Evolutionary conservation across 1,140 invertebrate species (phyloP), one percentile per base, ranked within the genome.

Genomic region (Popillia japonica): DNA sequence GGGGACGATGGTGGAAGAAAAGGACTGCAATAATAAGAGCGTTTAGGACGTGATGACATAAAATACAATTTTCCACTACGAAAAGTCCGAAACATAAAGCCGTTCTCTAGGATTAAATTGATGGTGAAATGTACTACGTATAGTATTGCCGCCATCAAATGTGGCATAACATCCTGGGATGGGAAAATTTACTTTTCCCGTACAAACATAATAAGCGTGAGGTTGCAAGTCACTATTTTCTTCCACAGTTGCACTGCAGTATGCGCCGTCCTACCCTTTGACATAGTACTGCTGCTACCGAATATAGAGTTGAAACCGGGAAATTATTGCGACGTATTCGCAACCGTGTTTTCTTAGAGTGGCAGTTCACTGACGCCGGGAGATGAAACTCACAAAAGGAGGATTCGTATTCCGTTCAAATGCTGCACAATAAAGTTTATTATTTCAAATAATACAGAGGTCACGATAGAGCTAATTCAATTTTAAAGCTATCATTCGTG

Each of bases 31-130:
- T 68, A 68, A 68, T 34, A 68, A 68, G 61, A 27, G 22, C 61
- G 61, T 27, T 68, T 68, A 68, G 61, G 61, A 68, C 61, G 61
- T 68, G 61, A 23, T 68, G 61, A 68, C 61, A 68, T 68, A 68
- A 68, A 68, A 68, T 20, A 68, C 61, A 68, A 68, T 68, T 68
- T 68, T 68, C 61, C 61, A 68, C 61, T 34, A 34, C 61, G 61
- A 68, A 68, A 22, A 68, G 27, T 22, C 20, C 22, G 61, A 68
- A 68, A 27, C 61, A 68, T 34, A 27, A 68, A 68, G 61, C 27
- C 61, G 22, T 34, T 34, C 27, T 34, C 61, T 34, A 68, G 27
- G 61, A 23, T 14, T 22, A 14, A 22, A 7, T 22, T 68, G 61
- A 68, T 27, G 61, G 20, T 14, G 22, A 68, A 34, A 34, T 34